Evolutionary conservation across 2,113 vertebrate species (phyloP).

Genomic region (Rallus limicola): DNA sequence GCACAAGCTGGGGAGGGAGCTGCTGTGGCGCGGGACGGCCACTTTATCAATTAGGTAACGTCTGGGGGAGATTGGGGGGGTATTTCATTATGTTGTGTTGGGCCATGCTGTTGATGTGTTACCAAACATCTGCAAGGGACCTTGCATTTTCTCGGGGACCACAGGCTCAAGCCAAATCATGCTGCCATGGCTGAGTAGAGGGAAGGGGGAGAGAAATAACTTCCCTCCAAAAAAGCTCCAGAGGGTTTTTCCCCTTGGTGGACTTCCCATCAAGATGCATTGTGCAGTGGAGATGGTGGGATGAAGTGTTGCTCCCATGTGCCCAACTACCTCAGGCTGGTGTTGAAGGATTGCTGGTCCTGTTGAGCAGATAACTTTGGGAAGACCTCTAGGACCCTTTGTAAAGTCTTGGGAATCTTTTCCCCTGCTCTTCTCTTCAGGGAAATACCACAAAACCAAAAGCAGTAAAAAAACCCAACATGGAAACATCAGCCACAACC

Average conservation of each 20-base stretch:
- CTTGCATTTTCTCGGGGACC: neutral
- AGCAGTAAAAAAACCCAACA: neutral
- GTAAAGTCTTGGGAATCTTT: neutral
- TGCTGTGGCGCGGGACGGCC: neutral
- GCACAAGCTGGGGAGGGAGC: constrained; percentile 51
- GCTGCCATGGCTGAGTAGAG: neutral
- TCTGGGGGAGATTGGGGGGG: constrained; percentile 73
- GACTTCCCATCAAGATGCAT: neutral
- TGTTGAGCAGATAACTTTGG: neutral
- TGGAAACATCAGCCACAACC: neutral
- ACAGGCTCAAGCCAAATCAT: fast-evolving
- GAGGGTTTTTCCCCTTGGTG: neutral
- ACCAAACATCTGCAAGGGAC: constrained; percentile 54
- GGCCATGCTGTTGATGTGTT: constrained; percentile 53
- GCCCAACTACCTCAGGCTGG: neutral
- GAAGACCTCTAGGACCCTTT: neutral
- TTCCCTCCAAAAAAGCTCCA: neutral
- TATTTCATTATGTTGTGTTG: constrained; percentile 53
- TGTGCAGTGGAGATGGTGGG: fast-evolving
- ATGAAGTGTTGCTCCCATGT: neutral
- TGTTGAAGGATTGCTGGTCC: neutral
- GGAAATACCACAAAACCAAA: neutral
- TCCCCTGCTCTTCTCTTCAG: neutral
- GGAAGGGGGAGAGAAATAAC: neutral
- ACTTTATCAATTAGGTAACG: constrained; percentile 84